phyloP scores from a whole-genome alignment of 2,888 invertebrate genomes.

The Pachymerium ferrugineum region DNA sequence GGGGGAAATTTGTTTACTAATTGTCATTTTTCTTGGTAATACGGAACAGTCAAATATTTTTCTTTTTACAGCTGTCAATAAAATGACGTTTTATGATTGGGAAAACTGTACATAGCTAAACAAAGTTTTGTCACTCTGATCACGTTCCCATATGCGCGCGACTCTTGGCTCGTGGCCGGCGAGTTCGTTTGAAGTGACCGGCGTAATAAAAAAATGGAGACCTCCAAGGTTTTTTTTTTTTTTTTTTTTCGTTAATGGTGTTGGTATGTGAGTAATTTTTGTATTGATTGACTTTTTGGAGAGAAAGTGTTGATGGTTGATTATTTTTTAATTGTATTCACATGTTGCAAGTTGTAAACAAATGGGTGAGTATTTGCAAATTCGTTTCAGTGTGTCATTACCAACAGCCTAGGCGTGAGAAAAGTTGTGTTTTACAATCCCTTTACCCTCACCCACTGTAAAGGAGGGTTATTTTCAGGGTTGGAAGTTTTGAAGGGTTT shows the following conservation, averaged over 20 bases:
- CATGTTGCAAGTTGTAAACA: background rate
- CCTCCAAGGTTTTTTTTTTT: background rate
- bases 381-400: background rate
- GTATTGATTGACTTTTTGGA: too few species aligned
- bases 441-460: background rate
- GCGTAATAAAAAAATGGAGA: background rate
- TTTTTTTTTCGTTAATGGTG: background rate
- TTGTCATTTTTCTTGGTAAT: background rate
- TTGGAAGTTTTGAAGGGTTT: too few species aligned
- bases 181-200: background rate
- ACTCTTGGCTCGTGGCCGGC: background rate
- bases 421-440: background rate
- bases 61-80: background rate
- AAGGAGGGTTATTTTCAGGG: background rate
- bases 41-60: background rate
- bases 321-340: background rate
- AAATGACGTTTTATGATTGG: background rate
- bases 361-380: background rate
- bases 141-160: background rate
- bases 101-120: background rate
- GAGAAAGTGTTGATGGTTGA: background rate
- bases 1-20: background rate
- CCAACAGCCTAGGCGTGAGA: background rate
- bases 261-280: background rate
- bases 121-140: background rate